Evolutionary conservation across 2,797 vertebrate genomes (phyloP).

Genomic region (Steatocranus sp.): DNA sequence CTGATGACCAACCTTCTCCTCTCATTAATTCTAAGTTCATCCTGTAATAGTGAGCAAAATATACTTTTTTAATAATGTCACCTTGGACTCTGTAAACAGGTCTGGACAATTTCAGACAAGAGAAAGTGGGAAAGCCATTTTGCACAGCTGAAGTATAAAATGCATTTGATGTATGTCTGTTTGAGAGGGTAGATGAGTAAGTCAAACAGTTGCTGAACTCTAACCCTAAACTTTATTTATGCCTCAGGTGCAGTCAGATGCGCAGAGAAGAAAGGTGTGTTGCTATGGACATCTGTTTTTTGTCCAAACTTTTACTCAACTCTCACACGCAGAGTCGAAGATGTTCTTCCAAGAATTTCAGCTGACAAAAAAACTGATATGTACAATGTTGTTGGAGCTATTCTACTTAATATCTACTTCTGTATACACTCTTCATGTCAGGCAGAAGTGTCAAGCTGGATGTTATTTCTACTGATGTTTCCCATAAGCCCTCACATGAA

Average conservation of each 20-base stretch:
- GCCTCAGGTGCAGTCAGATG: background rate
- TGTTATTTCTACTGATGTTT: constrained; percentile 41
- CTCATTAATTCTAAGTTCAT: background rate
- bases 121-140: background rate
- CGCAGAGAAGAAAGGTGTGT: background rate
- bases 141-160: background rate
- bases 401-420: background rate
- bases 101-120: background rate
- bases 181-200: background rate
- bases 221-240: background rate
- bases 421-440: background rate
- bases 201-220: constrained; percentile 12
- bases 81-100: background rate
- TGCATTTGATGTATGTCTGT: background rate
- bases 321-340: background rate
- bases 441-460: constrained; percentile 20
- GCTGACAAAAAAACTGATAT: background rate
- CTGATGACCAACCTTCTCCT: background rate
- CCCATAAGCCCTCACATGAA: constrained; percentile 43
- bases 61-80: background rate
- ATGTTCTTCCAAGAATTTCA: constrained; percentile 3
- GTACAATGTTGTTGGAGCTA: constrained; percentile 9
- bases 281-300: constrained; percentile 9
- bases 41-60: background rate
- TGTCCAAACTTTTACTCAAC: background rate